These are phyloP conservation scores for Porites lobata DNA, from an alignment of 92 coral and sea anemone genomes.

Conservation along the genomic window DNA sequence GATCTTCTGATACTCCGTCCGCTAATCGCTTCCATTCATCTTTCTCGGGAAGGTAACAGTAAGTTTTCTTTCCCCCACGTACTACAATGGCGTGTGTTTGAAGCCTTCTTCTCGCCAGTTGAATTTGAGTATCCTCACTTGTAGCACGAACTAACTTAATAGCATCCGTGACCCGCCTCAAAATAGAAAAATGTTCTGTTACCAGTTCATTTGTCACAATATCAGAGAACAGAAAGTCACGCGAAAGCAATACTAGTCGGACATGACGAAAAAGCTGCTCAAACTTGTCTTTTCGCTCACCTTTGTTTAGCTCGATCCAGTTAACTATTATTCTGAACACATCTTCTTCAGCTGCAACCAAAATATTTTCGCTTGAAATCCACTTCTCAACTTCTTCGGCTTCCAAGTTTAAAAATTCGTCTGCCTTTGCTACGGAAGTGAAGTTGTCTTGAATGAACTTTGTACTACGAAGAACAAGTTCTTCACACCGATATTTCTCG, in stretches of 20 bases:
- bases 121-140: not conserved
- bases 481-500: constrained; percentile 12
- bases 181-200: not conserved
- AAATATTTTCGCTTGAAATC: constrained; percentile 18
- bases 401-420: constrained; percentile 1
- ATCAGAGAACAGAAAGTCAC: constrained; percentile 10
- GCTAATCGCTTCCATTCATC: constrained; percentile 18
- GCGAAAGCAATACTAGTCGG: constrained; percentile 8
- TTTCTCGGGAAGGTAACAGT: constrained; percentile 17
- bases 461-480: not conserved
- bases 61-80: constrained; percentile 20
- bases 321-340: too few relatives aligned
- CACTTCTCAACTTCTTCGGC: not conserved
- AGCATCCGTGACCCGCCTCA: not conserved
- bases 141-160: not conserved
- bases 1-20: not conserved
- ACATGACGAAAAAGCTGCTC: not conserved
- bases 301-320: not conserved
- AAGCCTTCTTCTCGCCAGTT: not conserved
- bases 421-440: not conserved
- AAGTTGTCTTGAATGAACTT: constrained; percentile 4
- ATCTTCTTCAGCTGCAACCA: not conserved
- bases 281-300: not conserved
- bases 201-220: constrained; percentile 18
- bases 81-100: constrained; percentile 12